phyloP scores from a whole-genome alignment of 2,888 invertebrate species.

The Litoditis marina region DNA sequence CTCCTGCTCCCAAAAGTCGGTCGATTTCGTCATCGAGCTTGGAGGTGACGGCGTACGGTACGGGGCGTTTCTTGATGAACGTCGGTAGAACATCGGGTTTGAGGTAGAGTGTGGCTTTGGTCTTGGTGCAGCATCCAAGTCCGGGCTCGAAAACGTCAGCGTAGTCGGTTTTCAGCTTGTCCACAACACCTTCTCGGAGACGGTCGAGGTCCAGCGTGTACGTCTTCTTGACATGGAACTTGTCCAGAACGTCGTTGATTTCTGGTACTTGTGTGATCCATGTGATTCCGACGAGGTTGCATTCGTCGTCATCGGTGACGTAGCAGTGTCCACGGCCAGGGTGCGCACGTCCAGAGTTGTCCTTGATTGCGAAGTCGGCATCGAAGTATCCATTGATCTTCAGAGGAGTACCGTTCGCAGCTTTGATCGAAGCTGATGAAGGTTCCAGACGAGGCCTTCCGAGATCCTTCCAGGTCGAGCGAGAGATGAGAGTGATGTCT shows the following conservation, averaged over 20 bases:
- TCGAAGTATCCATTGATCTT: constrained; percentile 2
- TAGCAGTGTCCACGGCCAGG: neutral
- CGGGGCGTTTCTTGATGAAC: constrained; percentile 18
- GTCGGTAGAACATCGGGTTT: constrained; percentile 10
- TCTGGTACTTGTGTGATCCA: constrained; percentile 14
- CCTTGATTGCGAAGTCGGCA: constrained; percentile 3
- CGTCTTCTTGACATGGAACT: no score
- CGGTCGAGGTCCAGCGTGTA: no score
- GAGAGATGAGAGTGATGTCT: constrained; percentile 13
- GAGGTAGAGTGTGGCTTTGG: constrained; percentile 16
- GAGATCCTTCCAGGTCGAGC: neutral
- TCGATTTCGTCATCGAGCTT: constrained; percentile 20
- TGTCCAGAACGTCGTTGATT: no score
- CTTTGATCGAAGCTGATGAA: neutral
- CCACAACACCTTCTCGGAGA: neutral
- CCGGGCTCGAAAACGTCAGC: constrained; percentile 12
- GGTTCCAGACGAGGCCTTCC: constrained; percentile 3
- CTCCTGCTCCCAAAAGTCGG: constrained; percentile 20
- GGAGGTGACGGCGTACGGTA: constrained; percentile 17
- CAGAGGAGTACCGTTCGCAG: constrained; percentile 2
- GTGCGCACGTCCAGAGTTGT: neutral
- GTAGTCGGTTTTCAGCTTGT: constrained; percentile 3
- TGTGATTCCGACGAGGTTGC: constrained; percentile 10
- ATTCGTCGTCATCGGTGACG: neutral
- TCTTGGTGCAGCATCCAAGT: constrained; percentile 18